Evolutionary conservation across 2,888 invertebrate genomes (phyloP).

Genomic region (Amblyjoppa fuscipennis): DNA sequence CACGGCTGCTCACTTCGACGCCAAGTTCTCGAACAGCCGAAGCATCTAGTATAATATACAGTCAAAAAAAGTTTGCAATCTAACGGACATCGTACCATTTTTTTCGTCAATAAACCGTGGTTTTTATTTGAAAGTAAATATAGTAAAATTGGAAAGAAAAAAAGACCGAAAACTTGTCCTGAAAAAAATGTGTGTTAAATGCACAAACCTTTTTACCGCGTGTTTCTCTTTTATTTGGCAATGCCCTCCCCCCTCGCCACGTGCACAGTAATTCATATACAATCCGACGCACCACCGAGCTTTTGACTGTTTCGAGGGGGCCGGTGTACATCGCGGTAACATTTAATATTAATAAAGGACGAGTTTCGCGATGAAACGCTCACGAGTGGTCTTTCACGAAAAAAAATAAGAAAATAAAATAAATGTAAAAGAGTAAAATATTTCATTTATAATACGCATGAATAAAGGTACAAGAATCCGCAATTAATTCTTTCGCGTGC

Average conservation of each 20-base stretch:
- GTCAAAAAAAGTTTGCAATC: too few relatives aligned
- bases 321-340: neutral
- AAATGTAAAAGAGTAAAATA: neutral
- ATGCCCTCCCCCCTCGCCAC: neutral
- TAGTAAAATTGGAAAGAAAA: too few relatives aligned
- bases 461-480: conserved; percentile 3
- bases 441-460: conserved; percentile 2
- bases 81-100: too few relatives aligned
- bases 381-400: neutral
- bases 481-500: conserved; percentile 13
- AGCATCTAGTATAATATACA: neutral
- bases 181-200: too few relatives aligned
- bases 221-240: neutral
- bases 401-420: neutral
- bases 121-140: too few relatives aligned
- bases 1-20: conserved; percentile 1
- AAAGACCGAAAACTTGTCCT: too few relatives aligned
- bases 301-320: neutral
- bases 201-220: too few relatives aligned
- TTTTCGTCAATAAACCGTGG: too few relatives aligned
- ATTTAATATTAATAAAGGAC: conserved; percentile 10
- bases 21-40: neutral
- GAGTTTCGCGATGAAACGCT: neutral
- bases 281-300: neutral
- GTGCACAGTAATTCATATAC: neutral